Percentiles rank a stretch among this genome's conserved stretches.
Evolutionary conservation across 2,888 invertebrate genomes (phyloP).

Genomic region (Penaeus monodon): DNA sequence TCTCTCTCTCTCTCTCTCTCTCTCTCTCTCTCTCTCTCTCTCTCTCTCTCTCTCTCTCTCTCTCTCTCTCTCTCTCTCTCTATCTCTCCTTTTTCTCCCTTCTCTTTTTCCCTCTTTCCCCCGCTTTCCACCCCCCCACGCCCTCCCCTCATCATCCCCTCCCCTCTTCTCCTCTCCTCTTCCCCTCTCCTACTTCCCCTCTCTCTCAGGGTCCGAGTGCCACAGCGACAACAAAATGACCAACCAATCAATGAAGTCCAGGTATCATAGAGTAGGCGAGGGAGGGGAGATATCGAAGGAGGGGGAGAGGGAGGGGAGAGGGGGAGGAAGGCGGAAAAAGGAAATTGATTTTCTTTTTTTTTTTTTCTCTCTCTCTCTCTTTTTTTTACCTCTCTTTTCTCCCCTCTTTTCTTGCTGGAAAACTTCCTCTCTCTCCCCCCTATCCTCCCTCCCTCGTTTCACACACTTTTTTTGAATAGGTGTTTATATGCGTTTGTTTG

Average conservation of each 20-base stretch:
- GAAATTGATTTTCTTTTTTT: constrained; percentile 13
- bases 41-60: too few relatives aligned
- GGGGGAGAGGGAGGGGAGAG: not conserved
- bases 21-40: too few relatives aligned
- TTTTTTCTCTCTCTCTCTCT: not conserved
- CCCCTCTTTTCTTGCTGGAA: too few relatives aligned
- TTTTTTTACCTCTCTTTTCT: not conserved
- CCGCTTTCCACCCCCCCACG: not conserved
- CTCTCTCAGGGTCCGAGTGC: not conserved
- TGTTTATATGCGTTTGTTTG: too few relatives aligned
- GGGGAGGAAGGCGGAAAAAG: constrained; percentile 6
- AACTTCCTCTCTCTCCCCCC: too few relatives aligned
- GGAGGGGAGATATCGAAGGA: not conserved
- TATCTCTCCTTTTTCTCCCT: not conserved
- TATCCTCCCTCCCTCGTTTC: too few relatives aligned
- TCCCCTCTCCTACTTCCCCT: not conserved
- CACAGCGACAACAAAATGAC: constrained; percentile 48
- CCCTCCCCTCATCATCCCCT: not conserved
- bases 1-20: too few relatives aligned
- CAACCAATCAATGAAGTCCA: constrained; percentile 51
- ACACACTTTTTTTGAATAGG: too few relatives aligned
- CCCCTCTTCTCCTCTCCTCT: not conserved
- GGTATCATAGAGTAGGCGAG: constrained; percentile 37
- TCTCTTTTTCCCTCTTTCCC: not conserved
- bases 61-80: not conserved